A percentile compares a stretch with the other conserved stretches of the same genome.
phyloP scores from a whole-genome alignment of 2,113 vertebrate species.

The Steatornis caripensis region DNA sequence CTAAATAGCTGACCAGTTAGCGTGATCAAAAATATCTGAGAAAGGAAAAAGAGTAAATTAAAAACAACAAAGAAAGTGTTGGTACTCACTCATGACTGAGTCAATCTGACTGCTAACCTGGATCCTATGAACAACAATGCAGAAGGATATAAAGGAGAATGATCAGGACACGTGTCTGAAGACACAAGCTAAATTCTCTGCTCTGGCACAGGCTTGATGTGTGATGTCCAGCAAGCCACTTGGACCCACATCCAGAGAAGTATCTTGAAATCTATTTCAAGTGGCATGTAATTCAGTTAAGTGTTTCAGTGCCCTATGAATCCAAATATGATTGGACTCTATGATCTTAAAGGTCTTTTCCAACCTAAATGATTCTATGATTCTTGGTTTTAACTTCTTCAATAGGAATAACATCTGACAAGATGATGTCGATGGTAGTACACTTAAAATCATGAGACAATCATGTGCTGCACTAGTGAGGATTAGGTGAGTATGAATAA shows the following conservation, averaged over 20 bases:
- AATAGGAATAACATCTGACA: neutral
- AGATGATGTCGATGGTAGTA: neutral
- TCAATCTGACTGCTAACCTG: neutral
- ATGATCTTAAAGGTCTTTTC: neutral
- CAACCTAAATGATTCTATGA: no score
- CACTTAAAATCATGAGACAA: neutral
- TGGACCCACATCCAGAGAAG: neutral
- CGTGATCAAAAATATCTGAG: slow-evolving; percentile 28
- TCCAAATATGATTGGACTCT: neutral
- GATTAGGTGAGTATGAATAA: neutral
- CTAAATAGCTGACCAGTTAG: neutral
- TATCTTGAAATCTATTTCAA: neutral
- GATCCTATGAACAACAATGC: neutral
- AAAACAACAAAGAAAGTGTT: neutral
- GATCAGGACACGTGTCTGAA: neutral
- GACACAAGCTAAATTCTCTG: neutral
- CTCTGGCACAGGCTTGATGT: neutral
- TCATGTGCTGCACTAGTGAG: neutral
- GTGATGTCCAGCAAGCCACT: neutral
- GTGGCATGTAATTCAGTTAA: neutral
- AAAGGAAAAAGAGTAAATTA: neutral
- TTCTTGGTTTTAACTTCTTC: neutral
- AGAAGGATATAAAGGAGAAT: neutral
- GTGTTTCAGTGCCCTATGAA: neutral
- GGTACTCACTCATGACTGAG: neutral